A percentile compares a stretch with the other conserved stretches of the same genome.
Evolutionary conservation across 2,797 vertebrate genomes (phyloP).

Genomic region (Bradypodion ventrale): DNA sequence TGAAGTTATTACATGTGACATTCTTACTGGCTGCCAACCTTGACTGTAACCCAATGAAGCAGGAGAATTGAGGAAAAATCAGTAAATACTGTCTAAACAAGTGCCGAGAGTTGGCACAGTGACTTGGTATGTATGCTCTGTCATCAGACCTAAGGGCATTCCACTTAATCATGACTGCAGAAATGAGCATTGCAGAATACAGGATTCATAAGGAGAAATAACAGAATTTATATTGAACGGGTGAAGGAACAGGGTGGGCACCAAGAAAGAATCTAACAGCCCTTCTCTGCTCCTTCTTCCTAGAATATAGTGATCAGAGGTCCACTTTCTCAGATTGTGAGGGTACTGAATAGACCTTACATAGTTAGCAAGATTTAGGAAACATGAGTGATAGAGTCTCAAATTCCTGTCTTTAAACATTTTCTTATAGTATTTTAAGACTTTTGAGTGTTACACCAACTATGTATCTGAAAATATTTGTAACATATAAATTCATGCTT

Average conservation of each 20-base stretch:
- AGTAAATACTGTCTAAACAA: slow-evolving; percentile 44
- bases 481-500: not conserved
- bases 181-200: slow-evolving; percentile 52
- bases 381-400: not conserved
- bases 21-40: slow-evolving; percentile 35
- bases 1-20: slow-evolving; percentile 30
- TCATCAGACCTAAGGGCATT: slow-evolving; percentile 42
- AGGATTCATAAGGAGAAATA: slow-evolving; percentile 54
- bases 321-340: not conserved
- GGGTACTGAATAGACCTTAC: no score
- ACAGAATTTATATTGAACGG: slow-evolving; percentile 31
- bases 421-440: not conserved
- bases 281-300: not conserved
- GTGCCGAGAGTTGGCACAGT: slow-evolving; percentile 20
- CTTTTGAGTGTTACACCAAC: not conserved
- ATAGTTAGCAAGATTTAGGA: not conserved
- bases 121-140: slow-evolving; percentile 26
- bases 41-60: slow-evolving; percentile 25
- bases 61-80: slow-evolving; percentile 22
- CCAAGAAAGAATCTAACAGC: not conserved
- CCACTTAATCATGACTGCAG: slow-evolving; percentile 55
- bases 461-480: not conserved
- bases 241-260: not conserved
- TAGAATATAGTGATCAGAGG: not conserved
- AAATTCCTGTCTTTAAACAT: not conserved